Evolutionary conservation across 2,797 vertebrate species (phyloP).

Genomic region (Natrix natrix): DNA sequence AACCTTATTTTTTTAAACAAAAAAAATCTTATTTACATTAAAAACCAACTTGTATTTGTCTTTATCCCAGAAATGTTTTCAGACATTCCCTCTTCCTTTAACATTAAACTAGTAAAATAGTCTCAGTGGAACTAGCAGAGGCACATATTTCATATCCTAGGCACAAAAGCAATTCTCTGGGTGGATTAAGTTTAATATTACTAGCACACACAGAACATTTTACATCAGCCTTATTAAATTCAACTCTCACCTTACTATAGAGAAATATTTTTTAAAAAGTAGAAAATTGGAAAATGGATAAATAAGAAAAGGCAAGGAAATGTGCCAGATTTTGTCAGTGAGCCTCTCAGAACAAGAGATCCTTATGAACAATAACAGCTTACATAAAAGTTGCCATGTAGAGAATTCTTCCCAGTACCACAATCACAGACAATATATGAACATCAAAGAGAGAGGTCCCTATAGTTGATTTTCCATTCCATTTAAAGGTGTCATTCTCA

Average conservation of each 20-base stretch:
- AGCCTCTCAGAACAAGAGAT: not conserved
- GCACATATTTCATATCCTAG: constrained; percentile 67
- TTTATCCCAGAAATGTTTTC: constrained; percentile 61
- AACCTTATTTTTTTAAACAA: constrained; percentile 46
- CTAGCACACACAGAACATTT: constrained; percentile 53
- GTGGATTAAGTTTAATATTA: constrained; percentile 74
- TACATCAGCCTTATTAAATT: constrained; percentile 69
- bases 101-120: constrained; percentile 66
- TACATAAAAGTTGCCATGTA: not conserved
- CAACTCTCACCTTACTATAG: constrained; percentile 53
- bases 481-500: not conserved
- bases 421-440: not conserved
- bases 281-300: constrained; percentile 20
- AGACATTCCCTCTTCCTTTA: constrained; percentile 60
- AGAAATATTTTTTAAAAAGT: constrained; percentile 59
- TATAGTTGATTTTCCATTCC: not conserved
- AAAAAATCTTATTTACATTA: constrained; percentile 51
- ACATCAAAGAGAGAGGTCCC: not conserved
- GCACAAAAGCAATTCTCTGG: constrained; percentile 69
- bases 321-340: not conserved
- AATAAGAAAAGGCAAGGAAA: not conserved
- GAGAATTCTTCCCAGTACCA: not conserved
- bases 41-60: constrained; percentile 53
- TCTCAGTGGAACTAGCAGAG: constrained; percentile 61
- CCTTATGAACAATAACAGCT: not conserved